Evolutionary conservation across 92 coral and sea anemone genomes (phyloP).

Genomic region (Hydrozoanthus gracilis): DNA sequence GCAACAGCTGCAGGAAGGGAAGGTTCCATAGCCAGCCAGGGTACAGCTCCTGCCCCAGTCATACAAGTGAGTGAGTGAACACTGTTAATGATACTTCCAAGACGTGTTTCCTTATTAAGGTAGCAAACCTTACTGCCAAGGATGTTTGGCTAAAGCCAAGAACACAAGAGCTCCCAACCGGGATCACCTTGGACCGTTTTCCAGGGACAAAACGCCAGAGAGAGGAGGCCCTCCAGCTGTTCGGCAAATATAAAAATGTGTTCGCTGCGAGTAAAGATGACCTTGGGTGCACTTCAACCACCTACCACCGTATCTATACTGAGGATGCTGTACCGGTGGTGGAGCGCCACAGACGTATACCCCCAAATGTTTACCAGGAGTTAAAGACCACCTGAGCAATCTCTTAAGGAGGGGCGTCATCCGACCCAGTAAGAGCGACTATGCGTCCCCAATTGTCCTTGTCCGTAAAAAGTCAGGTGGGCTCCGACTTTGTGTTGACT

Average conservation of each 20-base stretch:
- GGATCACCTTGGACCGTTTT: conserved; percentile 12
- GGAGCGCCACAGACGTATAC: neutral
- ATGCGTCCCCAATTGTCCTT: neutral
- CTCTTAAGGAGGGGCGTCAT: conserved; percentile 56
- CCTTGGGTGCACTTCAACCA: neutral
- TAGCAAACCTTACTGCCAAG: conserved; percentile 9
- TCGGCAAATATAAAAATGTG: neutral
- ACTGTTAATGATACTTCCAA: conserved; percentile 8
- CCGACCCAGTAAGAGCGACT: conserved; percentile 51
- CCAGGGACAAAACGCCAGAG: neutral
- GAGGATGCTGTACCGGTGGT: neutral
- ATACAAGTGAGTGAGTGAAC: no score
- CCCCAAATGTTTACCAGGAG: neutral
- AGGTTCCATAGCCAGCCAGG: no score
- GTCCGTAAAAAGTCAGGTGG: conserved; percentile 28
- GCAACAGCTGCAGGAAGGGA: no score
- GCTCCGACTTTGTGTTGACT: conserved; percentile 66
- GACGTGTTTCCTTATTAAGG: neutral
- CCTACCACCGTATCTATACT: neutral
- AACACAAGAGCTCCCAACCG: conserved; percentile 9
- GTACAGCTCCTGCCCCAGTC: no score
- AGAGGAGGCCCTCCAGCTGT: neutral
- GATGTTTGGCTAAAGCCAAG: conserved; percentile 35
- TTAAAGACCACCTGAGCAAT: neutral
- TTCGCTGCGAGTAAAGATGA: neutral